Conservation (phyloP, 53 echinoderm and acorn worm species). For the Crossaster papposus region DNA sequence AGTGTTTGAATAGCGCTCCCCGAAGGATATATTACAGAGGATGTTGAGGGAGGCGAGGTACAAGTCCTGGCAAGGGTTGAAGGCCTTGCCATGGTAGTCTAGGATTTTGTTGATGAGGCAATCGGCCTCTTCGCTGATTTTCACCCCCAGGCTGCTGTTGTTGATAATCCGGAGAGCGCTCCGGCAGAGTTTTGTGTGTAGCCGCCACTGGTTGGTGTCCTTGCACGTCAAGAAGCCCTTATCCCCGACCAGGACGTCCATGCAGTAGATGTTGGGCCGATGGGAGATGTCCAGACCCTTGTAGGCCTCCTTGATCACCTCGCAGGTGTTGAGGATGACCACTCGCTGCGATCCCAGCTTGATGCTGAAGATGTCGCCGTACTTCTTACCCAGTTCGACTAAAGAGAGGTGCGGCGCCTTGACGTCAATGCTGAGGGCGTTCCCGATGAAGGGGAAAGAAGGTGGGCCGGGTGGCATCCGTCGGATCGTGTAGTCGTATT, state of each 20-base stretch:
- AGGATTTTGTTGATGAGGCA: conserved; percentile 78
- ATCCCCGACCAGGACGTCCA: conserved; percentile 89
- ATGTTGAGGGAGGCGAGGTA: conserved; percentile 94
- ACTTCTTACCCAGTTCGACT: conserved; percentile 87
- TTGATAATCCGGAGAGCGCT: conserved; percentile 89
- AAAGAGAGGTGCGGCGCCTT: conserved; percentile 91
- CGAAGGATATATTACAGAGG: conserved; percentile 95
- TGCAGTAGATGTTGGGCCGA: conserved; percentile 88
- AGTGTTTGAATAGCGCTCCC: conserved; percentile 85
- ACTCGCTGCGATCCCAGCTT: conserved; percentile 96
- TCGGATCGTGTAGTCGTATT: conserved; percentile 91
- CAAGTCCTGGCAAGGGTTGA: conserved; percentile 90
- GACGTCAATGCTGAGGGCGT: conserved; percentile 87
- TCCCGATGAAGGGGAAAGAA: conserved; percentile 92
- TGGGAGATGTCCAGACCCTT: conserved; percentile 88
- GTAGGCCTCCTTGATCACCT: conserved; percentile 92
- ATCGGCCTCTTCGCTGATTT: conserved; percentile 86
- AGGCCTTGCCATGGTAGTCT: conserved; percentile 69
- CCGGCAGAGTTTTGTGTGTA: conserved; percentile 89
- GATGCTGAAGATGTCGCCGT: conserved; percentile 98
- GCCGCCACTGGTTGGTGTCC: conserved; percentile 81
- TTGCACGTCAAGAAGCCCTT: conserved; percentile 97
- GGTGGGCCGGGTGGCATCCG: conserved; percentile 91
- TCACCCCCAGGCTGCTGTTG: conserved; percentile 79
- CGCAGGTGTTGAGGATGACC: conserved; percentile 89